These are phyloP conservation scores for Ylistrum balloti DNA, from an alignment of 1,140 invertebrate species.

Conservation along the genomic window DNA sequence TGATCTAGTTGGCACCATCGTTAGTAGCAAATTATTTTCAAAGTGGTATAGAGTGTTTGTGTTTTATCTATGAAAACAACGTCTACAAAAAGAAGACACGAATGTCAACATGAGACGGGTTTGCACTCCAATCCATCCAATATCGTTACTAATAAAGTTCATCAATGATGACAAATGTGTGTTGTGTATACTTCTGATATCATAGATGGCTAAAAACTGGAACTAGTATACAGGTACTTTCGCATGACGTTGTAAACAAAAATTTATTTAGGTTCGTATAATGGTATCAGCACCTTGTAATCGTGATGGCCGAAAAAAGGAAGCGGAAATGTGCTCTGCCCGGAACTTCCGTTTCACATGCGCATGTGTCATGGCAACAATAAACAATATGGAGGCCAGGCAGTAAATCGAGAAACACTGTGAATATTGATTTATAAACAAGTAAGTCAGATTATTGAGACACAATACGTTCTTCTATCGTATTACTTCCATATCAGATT, in stretches of 20 bases:
- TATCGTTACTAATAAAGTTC: background rate
- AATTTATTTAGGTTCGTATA: background rate
- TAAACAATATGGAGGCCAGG: background rate
- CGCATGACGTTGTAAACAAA: background rate
- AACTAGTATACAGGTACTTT: constrained; percentile 47
- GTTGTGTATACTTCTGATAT: background rate
- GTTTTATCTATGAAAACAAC: background rate
- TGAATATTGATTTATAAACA: background rate
- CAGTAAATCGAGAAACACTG: background rate
- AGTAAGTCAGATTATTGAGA: constrained; percentile 22
- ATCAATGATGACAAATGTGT: background rate
- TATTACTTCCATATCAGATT: background rate
- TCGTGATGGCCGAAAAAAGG: constrained; percentile 54
- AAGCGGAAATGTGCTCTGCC: constrained; percentile 44
- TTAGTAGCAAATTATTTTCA: too few species aligned
- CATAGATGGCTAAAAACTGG: background rate
- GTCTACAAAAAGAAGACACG: background rate
- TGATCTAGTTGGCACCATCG: too few species aligned
- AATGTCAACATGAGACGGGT: background rate
- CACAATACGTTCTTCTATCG: background rate
- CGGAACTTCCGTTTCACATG: constrained; percentile 49
- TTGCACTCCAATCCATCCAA: background rate
- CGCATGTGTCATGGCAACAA: constrained; percentile 55
- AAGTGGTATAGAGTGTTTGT: background rate
- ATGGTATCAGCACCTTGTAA: background rate